Evolutionary conservation across 2,888 invertebrate species (phyloP).

Genomic region (Acronicta psi): DNA sequence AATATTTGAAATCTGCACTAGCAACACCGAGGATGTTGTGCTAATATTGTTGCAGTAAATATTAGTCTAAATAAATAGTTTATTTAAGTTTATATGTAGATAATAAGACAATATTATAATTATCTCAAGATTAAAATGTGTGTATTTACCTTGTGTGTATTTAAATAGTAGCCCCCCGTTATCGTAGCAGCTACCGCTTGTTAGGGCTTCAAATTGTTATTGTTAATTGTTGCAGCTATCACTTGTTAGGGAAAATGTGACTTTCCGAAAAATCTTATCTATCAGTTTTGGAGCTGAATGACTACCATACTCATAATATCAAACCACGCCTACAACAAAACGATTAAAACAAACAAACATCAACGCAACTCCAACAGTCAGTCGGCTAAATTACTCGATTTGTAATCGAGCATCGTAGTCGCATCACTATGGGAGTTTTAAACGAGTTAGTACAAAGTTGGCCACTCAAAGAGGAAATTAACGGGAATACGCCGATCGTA

Average conservation of each 20-base stretch:
- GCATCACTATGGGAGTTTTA: slow-evolving; percentile 53
- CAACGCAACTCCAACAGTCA: slow-evolving; percentile 42
- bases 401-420: slow-evolving; percentile 47
- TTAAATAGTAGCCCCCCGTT: too few relatives aligned
- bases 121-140: too few relatives aligned
- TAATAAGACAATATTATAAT: too few relatives aligned
- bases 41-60: too few relatives aligned
- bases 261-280: too few relatives aligned
- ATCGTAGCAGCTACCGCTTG: too few relatives aligned
- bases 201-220: too few relatives aligned
- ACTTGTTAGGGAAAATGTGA: too few relatives aligned
- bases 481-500: slow-evolving; percentile 51
- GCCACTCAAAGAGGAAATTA: slow-evolving; percentile 55
- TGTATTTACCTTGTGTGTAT: too few relatives aligned
- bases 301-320: slow-evolving; percentile 16
- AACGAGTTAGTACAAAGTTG: slow-evolving; percentile 55
- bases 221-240: too few relatives aligned
- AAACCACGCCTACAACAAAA: slow-evolving; percentile 2
- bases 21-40: neutral
- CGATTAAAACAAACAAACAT: slow-evolving; percentile 37
- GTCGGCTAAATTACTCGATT: slow-evolving; percentile 46
- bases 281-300: neutral
- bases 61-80: too few relatives aligned
- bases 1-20: slow-evolving; percentile 14
- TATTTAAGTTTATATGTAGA: too few relatives aligned